A percentile compares a stretch with the other conserved stretches of the same genome.
Evolutionary conservation across 1,140 invertebrate genomes (phyloP).

Genomic region (Platyura marginata): DNA sequence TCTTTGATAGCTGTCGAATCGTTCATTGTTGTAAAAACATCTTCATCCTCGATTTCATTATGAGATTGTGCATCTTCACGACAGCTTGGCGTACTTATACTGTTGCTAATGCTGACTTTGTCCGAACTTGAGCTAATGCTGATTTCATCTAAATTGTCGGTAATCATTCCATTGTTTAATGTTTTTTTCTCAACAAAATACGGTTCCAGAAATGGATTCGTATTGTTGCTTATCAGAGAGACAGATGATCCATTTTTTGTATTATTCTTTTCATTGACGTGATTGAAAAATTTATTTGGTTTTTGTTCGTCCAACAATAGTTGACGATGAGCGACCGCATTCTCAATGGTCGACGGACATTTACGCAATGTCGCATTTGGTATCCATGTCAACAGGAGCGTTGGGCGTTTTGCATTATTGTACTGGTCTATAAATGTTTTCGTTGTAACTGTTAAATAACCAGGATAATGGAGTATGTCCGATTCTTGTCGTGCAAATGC

Average conservation of each 20-base stretch:
- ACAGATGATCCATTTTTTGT: neutral
- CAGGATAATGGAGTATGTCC: slow-evolving; percentile 74
- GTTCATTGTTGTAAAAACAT: slow-evolving; percentile 5
- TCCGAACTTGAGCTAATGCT: slow-evolving; percentile 29
- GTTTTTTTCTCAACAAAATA: neutral
- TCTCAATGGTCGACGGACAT: slow-evolving; percentile 61
- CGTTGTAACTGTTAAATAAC: slow-evolving; percentile 73
- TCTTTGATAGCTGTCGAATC: neutral
- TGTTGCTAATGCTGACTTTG: slow-evolving; percentile 20
- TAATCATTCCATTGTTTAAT: slow-evolving; percentile 9
- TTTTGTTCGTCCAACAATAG: neutral
- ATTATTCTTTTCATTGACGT: neutral
- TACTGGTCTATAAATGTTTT: slow-evolving; percentile 53
- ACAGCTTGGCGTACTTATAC: slow-evolving; percentile 1
- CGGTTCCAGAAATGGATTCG: slow-evolving; percentile 5
- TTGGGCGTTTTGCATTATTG: slow-evolving; percentile 50
- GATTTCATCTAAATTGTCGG: slow-evolving; percentile 28
- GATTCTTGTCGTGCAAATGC: slow-evolving; percentile 55
- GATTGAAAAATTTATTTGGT: neutral
- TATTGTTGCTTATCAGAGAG: neutral
- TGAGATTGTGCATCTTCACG: neutral
- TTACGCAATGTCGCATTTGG: slow-evolving; percentile 77
- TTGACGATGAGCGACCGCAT: slow-evolving; percentile 8
- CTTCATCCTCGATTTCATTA: slow-evolving; percentile 11
- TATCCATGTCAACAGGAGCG: slow-evolving; percentile 81